These are phyloP conservation scores for Eumeta japonica DNA, from an alignment of 1,140 invertebrate genomes.

Conservation along the genomic window DNA sequence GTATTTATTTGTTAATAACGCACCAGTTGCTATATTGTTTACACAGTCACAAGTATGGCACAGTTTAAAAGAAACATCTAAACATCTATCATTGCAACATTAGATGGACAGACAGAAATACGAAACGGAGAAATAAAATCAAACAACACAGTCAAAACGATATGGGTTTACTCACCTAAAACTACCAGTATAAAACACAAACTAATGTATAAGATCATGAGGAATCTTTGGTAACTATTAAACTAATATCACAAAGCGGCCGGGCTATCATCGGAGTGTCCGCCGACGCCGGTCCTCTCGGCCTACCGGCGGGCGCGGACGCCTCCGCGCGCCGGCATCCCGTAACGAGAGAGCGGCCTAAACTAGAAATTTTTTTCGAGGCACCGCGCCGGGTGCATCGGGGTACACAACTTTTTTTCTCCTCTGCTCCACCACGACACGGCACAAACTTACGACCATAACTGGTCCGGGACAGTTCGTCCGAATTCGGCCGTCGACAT, in stretches of 20 bases:
- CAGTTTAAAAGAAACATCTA: no score
- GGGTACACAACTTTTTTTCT: conserved; percentile 40
- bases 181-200: conserved; percentile 56
- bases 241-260: conserved; percentile 49
- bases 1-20: no score
- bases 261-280: conserved; percentile 49
- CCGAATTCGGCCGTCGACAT: no score
- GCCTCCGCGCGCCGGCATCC: conserved; percentile 49
- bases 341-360: conserved; percentile 47
- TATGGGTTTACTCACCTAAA: conserved; percentile 56
- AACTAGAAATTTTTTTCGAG: conserved; percentile 43
- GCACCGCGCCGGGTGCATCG: conserved; percentile 34
- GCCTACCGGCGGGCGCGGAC: conserved; percentile 53
- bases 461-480: no score
- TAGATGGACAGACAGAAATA: no score
- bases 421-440: conserved; percentile 14
- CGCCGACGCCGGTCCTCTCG: conserved; percentile 38
- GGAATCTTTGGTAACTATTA: conserved; percentile 56
- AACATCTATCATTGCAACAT: no score
- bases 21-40: no score
- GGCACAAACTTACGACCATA: no score
- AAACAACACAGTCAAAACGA: no score
- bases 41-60: no score
- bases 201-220: conserved; percentile 57
- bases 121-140: no score